Evolutionary conservation across 2,113 vertebrate species (phyloP).

Genomic region (Onychostoma macrolepis): DNA sequence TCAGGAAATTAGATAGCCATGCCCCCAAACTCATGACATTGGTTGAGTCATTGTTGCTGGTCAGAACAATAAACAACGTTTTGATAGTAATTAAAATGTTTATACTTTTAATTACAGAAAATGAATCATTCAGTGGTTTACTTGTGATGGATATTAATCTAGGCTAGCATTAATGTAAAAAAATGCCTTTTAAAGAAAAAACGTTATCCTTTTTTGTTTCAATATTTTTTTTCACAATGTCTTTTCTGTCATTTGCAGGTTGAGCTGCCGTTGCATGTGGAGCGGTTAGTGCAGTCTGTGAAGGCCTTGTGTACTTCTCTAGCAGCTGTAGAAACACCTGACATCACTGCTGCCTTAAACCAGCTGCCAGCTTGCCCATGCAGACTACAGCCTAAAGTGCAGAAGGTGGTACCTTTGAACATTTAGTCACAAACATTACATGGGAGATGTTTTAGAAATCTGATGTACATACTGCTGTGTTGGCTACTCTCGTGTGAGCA

Average conservation of each 20-base stretch:
- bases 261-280: conserved; percentile 84
- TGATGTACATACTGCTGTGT: neutral
- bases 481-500: conserved; percentile 5
- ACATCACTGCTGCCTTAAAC: conserved; percentile 90
- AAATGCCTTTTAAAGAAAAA: neutral
- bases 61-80: neutral
- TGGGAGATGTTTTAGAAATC: neutral
- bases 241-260: conserved; percentile 67
- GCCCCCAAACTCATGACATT: no score
- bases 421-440: neutral
- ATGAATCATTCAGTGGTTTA: neutral
- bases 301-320: conserved; percentile 93
- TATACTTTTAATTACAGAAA: neutral
- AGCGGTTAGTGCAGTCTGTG: conserved; percentile 91
- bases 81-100: neutral
- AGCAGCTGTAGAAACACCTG: conserved; percentile 87
- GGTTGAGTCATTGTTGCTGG: no score
- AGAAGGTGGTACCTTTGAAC: conserved; percentile 79
- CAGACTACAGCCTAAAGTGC: conserved; percentile 89
- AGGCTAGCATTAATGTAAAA: neutral
- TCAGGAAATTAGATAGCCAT: no score
- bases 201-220: neutral
- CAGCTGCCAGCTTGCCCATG: conserved; percentile 94
- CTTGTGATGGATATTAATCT: neutral
- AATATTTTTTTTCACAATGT: neutral